phyloP scores from a whole-genome alignment of 2,888 invertebrate species.

The Scrobipalpa atriplicella region DNA sequence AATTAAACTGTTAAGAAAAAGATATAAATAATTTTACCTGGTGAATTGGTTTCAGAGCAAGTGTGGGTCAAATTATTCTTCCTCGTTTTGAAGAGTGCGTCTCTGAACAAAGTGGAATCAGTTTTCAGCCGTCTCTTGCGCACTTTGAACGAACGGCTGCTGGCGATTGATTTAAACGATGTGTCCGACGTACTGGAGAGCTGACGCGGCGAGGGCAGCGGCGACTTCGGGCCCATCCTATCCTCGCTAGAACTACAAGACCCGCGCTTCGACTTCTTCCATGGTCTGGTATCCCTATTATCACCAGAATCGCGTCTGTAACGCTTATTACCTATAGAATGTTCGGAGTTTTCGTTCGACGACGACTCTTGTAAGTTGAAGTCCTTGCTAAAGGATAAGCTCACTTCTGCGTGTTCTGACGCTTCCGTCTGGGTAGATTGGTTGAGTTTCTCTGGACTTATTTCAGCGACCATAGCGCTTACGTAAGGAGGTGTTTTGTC shows the following conservation, averaged over 20 bases:
- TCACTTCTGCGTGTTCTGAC: conserved; percentile 47
- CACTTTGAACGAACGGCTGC: conserved; percentile 65
- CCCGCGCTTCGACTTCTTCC: conserved; percentile 65
- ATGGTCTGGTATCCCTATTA: conserved; percentile 51
- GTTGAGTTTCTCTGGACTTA: conserved; percentile 47
- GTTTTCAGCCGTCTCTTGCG: conserved; percentile 68
- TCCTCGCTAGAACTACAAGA: conserved; percentile 60
- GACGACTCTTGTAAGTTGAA: conserved; percentile 52
- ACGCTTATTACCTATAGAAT: conserved; percentile 56
- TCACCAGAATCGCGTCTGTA: conserved; percentile 61
- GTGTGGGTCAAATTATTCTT: conserved; percentile 45
- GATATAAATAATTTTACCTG: conserved; percentile 49
- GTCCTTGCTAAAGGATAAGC: conserved; percentile 62
- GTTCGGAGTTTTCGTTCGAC: conserved; percentile 56
- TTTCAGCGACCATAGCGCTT: conserved; percentile 60
- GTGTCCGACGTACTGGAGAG: conserved; percentile 64
- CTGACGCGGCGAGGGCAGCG: conserved; percentile 45
- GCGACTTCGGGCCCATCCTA: conserved; percentile 47
- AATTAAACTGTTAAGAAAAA: too few species aligned
- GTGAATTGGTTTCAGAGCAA: conserved; percentile 47
- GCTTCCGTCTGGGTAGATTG: conserved; percentile 65
- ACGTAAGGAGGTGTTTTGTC: conserved; percentile 61
- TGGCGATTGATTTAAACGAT: conserved; percentile 72
- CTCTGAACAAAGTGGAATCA: conserved; percentile 64
- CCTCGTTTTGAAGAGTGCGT: conserved; percentile 62